Percentiles rank a stretch among this genome's conserved stretches.
Evolutionary conservation across 2,113 vertebrate species (phyloP).

Genomic region (Vireo altiloquus): DNA sequence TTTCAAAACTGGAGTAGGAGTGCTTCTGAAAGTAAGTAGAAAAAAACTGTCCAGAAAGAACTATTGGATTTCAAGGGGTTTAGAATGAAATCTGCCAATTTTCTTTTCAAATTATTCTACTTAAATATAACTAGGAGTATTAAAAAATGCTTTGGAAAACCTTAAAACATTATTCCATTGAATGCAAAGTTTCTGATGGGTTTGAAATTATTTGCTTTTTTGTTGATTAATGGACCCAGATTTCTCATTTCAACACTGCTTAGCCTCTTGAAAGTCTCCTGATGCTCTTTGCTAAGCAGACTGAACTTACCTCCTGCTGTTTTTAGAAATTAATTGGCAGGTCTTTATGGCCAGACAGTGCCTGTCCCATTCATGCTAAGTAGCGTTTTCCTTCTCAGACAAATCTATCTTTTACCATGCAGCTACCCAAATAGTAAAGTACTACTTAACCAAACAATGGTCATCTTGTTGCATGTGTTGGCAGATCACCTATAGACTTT

Average conservation of each 20-base stretch:
- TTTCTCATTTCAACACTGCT: background rate
- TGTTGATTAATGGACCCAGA: background rate
- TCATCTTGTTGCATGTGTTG: background rate
- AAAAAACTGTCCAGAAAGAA: background rate
- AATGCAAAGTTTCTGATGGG: background rate
- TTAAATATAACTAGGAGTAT: background rate
- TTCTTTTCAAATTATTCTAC: background rate
- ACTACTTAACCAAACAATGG: background rate
- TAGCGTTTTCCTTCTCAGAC: background rate
- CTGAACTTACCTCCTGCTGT: background rate
- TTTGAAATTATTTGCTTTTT: background rate
- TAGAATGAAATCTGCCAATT: background rate
- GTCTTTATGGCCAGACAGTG: background rate
- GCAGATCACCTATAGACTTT: background rate
- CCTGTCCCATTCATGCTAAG: background rate
- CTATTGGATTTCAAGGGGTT: background rate
- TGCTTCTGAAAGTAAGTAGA: background rate
- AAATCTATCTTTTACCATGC: background rate
- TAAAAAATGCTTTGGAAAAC: background rate
- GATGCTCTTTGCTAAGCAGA: background rate
- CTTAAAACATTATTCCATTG: background rate
- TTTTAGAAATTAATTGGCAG: background rate
- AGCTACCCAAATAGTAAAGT: background rate
- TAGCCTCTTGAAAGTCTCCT: background rate
- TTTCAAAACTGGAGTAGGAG: background rate